Evolutionary conservation across 2,113 vertebrate genomes (phyloP).

Genomic region (Pelecanus crispus): DNA sequence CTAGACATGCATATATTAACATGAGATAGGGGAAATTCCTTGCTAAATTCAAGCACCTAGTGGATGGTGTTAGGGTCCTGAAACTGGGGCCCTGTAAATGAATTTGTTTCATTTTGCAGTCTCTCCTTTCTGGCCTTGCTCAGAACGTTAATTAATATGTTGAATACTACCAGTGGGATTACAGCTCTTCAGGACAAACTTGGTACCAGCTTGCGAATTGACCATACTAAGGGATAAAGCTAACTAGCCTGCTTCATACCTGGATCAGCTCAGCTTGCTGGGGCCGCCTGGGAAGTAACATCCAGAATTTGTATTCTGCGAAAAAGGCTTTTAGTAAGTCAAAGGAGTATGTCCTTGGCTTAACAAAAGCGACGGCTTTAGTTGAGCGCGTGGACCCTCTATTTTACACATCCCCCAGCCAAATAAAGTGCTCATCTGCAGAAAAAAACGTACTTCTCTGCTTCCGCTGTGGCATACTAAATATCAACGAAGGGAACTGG

Average conservation of each 20-base stretch:
- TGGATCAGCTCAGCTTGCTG: background rate
- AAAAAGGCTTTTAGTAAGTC: background rate
- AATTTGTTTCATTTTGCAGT: background rate
- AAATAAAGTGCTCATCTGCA: background rate
- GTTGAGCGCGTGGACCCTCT: background rate
- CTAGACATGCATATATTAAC: background rate
- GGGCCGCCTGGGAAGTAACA: background rate
- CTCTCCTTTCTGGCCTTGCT: background rate
- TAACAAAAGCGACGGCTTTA: background rate
- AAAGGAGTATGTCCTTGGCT: background rate
- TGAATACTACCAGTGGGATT: background rate
- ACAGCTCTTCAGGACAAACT: background rate
- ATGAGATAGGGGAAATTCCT: background rate
- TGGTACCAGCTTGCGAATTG: background rate
- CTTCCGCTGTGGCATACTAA: too few relatives aligned
- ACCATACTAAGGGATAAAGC: too few relatives aligned
- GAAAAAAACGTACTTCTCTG: background rate
- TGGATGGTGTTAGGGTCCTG: background rate
- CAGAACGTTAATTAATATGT: background rate
- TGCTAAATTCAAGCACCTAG: background rate
- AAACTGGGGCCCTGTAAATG: background rate
- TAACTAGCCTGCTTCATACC: background rate
- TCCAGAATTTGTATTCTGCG: background rate
- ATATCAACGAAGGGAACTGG: background rate
- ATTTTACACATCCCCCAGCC: background rate